Percentiles rank a stretch among this genome's conserved stretches.
Conservation (phyloP, 2,797 vertebrate species). For the Scleropages formosus region DNA sequence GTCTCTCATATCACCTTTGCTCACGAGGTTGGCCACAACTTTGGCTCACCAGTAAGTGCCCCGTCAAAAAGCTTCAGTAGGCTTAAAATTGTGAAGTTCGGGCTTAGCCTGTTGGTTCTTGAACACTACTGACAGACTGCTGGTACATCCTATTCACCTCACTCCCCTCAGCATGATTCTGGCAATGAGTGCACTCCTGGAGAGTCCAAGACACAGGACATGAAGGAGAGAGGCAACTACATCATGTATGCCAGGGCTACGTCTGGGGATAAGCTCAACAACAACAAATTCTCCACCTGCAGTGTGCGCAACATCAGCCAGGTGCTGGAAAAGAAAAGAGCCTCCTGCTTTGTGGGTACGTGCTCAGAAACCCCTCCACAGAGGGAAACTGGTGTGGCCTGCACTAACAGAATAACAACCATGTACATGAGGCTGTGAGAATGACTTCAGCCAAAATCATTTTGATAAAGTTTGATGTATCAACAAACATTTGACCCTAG, state of each 20-base stretch:
- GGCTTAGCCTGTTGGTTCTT: neutral
- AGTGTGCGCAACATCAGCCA: conserved; percentile 91
- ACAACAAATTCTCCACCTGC: conserved; percentile 94
- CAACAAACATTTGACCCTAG: no score
- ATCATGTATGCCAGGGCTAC: conserved; percentile 98
- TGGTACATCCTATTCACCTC: neutral
- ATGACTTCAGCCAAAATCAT: neutral
- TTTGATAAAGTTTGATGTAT: no score
- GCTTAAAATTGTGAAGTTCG: neutral
- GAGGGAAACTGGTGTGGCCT: neutral
- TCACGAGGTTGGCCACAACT: conserved; percentile 97
- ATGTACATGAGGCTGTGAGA: neutral
- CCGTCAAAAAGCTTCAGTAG: neutral
- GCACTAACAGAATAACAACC: neutral
- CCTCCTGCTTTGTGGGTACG: conserved; percentile 89
- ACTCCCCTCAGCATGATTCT: conserved; percentile 84
- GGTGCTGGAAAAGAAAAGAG: conserved; percentile 86
- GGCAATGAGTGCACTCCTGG: conserved; percentile 91
- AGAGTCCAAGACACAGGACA: conserved; percentile 79
- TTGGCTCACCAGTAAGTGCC: conserved; percentile 92
- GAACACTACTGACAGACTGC: neutral
- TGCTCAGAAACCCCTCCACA: conserved; percentile 40
- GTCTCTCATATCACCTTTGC: conserved; percentile 98
- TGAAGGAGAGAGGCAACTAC: conserved; percentile 91
- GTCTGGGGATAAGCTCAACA: conserved; percentile 93